These are phyloP conservation scores for Nyctibius grandis DNA, from an alignment of 2,797 vertebrate genomes.

Conservation along the genomic window DNA sequence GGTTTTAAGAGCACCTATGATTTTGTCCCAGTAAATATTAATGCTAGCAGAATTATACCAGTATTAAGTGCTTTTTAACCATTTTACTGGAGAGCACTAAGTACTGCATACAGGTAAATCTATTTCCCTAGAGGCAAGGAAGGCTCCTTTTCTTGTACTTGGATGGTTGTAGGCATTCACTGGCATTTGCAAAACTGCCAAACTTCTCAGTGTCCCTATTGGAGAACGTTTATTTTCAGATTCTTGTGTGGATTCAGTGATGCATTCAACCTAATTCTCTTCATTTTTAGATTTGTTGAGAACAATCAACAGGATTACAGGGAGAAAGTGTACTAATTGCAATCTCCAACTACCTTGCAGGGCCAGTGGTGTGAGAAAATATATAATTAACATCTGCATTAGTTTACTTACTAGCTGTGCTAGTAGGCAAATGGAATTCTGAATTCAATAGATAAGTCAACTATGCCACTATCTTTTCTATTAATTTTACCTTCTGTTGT, in stretches of 20 bases:
- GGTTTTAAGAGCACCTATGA: background rate
- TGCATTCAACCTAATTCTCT: background rate
- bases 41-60: background rate
- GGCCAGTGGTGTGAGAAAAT: background rate
- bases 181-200: background rate
- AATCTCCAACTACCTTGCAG: background rate
- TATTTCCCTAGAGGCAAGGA: background rate
- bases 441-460: conserved; percentile 11
- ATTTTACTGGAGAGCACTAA: background rate
- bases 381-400: background rate
- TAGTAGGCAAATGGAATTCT: conserved; percentile 20
- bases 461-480: background rate
- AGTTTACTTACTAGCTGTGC: conserved; percentile 20
- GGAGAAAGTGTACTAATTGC: conserved; percentile 6
- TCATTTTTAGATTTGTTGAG: background rate
- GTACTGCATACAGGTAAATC: background rate
- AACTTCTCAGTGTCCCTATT: background rate
- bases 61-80: background rate
- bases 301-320: background rate
- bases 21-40: background rate
- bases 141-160: background rate
- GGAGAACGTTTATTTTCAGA: background rate
- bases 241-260: background rate
- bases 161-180: background rate
- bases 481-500: conserved; percentile 35